Conservation (phyloP, 2,113 vertebrate genomes). For the Hucho hucho region DNA sequence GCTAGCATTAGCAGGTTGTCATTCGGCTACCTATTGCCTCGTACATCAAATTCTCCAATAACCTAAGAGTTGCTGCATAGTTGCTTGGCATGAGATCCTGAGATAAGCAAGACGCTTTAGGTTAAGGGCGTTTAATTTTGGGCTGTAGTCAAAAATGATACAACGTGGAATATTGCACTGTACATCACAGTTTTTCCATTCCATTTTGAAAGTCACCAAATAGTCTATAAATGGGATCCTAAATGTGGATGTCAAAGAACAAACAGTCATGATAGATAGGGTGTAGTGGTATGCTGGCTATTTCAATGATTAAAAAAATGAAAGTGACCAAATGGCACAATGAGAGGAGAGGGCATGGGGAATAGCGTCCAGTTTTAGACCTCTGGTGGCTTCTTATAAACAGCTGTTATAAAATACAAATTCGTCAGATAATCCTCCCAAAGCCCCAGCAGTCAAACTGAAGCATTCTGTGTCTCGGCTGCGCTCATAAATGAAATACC, state of each 20-base stretch:
- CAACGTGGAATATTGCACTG: conserved; percentile 2
- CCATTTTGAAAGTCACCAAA: conserved; percentile 3
- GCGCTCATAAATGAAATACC: conserved; percentile 78
- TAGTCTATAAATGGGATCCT: too few relatives aligned
- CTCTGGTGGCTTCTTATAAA: conserved; percentile 79
- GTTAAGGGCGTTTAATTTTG: conserved; percentile 64
- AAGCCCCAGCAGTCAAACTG: conserved; percentile 76
- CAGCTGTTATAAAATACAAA: conserved; percentile 86
- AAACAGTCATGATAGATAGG: conserved; percentile 19
- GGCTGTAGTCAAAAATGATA: conserved; percentile 51
- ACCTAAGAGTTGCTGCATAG: conserved; percentile 54
- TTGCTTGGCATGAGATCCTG: neutral
- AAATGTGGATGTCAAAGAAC: neutral
- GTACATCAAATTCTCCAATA: conserved; percentile 67
- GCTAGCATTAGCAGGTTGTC: conserved; percentile 60
- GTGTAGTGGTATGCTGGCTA: conserved; percentile 35
- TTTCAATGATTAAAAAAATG: conserved; percentile 64
- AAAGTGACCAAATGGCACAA: conserved; percentile 65
- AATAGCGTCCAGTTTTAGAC: conserved; percentile 81
- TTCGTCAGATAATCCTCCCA: conserved; percentile 80
- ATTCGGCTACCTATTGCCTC: conserved; percentile 33
- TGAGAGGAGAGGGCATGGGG: conserved; percentile 27
- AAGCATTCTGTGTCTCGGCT: conserved; percentile 78
- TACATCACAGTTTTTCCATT: conserved; percentile 24
- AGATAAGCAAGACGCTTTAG: too few relatives aligned